A percentile compares a stretch with the other conserved stretches of the same genome.
phyloP scores from a whole-genome alignment of 1,140 invertebrate genomes.

The Conopomorpha cramerella region DNA sequence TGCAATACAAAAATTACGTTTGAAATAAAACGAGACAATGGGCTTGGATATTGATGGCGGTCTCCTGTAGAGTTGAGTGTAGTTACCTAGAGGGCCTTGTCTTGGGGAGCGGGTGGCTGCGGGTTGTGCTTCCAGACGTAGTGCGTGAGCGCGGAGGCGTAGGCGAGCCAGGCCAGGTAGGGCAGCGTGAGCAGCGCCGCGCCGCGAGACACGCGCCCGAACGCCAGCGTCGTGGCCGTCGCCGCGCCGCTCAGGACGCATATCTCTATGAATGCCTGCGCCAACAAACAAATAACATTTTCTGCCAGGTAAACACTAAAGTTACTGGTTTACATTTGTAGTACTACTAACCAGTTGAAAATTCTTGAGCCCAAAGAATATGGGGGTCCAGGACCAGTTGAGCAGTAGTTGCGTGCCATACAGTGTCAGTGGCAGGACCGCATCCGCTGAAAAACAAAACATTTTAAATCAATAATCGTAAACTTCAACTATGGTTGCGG shows the following conservation, averaged over 20 bases:
- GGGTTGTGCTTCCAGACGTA: slow-evolving; percentile 70
- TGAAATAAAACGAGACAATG: slow-evolving; percentile 7
- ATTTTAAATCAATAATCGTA: not conserved
- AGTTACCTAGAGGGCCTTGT: too few species aligned
- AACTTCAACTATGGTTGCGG: not conserved
- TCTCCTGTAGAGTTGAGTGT: too few species aligned
- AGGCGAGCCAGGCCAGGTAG: slow-evolving; percentile 78
- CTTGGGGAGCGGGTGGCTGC: too few species aligned
- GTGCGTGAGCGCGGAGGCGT: slow-evolving; percentile 71
- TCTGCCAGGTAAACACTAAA: not conserved
- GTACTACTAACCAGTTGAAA: slow-evolving; percentile 70
- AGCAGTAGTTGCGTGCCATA: slow-evolving; percentile 78
- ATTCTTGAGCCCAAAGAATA: slow-evolving; percentile 79
- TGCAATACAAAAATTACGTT: too few species aligned
- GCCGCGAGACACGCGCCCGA: slow-evolving; percentile 68
- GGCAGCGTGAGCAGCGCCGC: slow-evolving; percentile 77
- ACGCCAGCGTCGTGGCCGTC: slow-evolving; percentile 66
- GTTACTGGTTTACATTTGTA: slow-evolving; percentile 3
- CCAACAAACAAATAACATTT: not conserved
- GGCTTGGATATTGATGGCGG: too few species aligned
- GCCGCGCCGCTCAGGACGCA: slow-evolving; percentile 67
- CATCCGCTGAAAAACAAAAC: slow-evolving; percentile 28
- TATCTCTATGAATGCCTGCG: slow-evolving; percentile 74
- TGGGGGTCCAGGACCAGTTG: slow-evolving; percentile 87
- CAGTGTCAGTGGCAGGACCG: slow-evolving; percentile 68